Base-by-base conservation (phyloP, 2,888 invertebrate species). In the Acanthosepion lycidas region DNA sequence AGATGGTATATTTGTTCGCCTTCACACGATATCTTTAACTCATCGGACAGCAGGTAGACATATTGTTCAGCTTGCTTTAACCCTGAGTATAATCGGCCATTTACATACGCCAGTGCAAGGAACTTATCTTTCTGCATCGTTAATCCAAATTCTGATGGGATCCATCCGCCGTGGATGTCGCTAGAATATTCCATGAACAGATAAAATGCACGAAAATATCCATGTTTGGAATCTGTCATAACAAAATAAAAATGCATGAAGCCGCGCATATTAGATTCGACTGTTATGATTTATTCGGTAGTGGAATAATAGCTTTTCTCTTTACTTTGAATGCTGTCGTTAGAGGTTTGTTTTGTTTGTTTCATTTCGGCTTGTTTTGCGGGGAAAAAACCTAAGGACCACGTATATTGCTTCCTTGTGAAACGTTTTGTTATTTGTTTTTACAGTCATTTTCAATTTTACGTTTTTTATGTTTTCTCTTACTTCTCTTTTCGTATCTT, bases 101-200 rank as follows among this genome's bases (percentile, higher is more conserved):
- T 23, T 20, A 20, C 59, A 33, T 6, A n/a, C n/a, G 78, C n/a
- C 15, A 15, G 0, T n/a, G 78, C 18, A 33, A 78, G n/a, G n/a
- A n/a, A 78, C n/a, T 78, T 78, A 78, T 78, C 78, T 78, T 78
- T 78, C n/a, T 18, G 78, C 78, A n/a, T 78, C 78, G 78, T 78
- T 78, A 33, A 78, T 33, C n/a, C n/a, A 9, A 78, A 12, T 33
- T 78, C n/a, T n/a, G 33, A n/a, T 78, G 15, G 78, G 33, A n/a
- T 78, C 78, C n/a, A 78, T 78, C 78, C 15, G 33, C n/a, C n/a
- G 4, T n/a, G 78, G 18, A n/a, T 18, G 12, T 18, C 15, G n/a
- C 15, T 78, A 6, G 12, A 78, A n/a, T 33, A 12, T 78, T 78
- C 6, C 28, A 64, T 28, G 26, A 64, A 15, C n/a, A n/a, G 78